These are phyloP conservation scores for Saxidomus purpurata DNA, from an alignment of 1,140 invertebrate species.

Conservation along the genomic window DNA sequence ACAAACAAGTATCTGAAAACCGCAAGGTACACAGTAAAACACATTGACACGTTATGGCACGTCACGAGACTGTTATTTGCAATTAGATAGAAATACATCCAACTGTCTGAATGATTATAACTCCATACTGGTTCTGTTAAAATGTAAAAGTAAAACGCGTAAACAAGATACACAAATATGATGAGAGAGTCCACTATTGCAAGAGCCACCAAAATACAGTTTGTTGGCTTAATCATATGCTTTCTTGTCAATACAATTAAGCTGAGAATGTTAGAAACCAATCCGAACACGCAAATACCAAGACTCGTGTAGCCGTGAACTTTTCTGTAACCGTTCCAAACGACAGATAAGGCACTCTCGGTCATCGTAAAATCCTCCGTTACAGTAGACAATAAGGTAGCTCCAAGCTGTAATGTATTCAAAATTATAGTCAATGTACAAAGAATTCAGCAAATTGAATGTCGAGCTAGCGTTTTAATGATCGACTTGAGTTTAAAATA, in stretches of 20 bases:
- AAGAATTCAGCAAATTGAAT: no score
- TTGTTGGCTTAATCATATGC: constrained; percentile 93
- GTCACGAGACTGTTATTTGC: constrained; percentile 91
- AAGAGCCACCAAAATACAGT: constrained; percentile 93
- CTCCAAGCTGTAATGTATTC: no score
- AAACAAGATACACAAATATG: constrained; percentile 95
- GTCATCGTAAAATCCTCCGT: no score
- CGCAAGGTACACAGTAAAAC: constrained; percentile 96
- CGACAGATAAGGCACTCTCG: no score
- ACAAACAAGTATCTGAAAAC: constrained; percentile 97
- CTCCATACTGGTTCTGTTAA: constrained; percentile 62
- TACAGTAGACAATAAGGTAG: no score
- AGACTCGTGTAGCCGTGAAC: constrained; percentile 91
- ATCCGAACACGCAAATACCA: constrained; percentile 94
- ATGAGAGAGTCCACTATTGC: constrained; percentile 95
- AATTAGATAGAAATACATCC: constrained; percentile 83
- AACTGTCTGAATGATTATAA: constrained; percentile 72
- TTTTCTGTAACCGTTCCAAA: no score
- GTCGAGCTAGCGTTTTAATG: no score
- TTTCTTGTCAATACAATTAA: constrained; percentile 95
- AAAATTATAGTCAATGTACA: no score
- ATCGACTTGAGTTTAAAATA: no score
- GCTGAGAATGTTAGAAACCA: constrained; percentile 95
- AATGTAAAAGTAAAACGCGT: constrained; percentile 89
- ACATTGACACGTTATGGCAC: constrained; percentile 97